Base-by-base conservation (phyloP, 2,797 vertebrate species). In the Scarus forsteni region DNA sequence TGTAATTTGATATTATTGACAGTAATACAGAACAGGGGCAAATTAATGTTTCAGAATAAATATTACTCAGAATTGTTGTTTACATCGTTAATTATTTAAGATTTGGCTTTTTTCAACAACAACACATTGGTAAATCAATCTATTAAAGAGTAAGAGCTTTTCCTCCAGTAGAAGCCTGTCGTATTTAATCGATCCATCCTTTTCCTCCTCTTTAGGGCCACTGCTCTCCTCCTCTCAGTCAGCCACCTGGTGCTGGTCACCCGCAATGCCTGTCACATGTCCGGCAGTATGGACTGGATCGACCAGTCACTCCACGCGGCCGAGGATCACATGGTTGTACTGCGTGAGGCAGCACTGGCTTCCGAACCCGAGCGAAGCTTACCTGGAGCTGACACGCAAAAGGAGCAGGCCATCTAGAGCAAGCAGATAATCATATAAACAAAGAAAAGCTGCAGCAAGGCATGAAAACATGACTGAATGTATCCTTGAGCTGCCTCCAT, bases 181-280 rank as follows among this genome's bases (percentile, higher is more conserved):
- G 11, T 74, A 38, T 38, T 2, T 15, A 36, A 61, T 42, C 6
- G 0, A 15, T 35, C 27, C 61, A 7, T 59, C 42, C 19, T 57
- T 8, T 55, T 62, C 64, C 27, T 73, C 64, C 45, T 61, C 66
- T 46, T 34, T 81, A 99, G 98, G 87, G 97, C 97, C 1, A 96
- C 97, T 0, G 98, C 97, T 5, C 89, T 99, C 61, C 94, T 99
- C 27, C 93, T 99, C 0, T 98, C 98, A 0, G 98, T 99, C 83
- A 98, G 97, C 84, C 98, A 99, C 80, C 91, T 99, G 87, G 97
- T 98, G 66, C 92, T 99, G 93, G 97, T 99, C 88, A 98, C 97
- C 13, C 95, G 97, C 75, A 97, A 97, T 10, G 97, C 97, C 77
- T 99, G 97, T 80, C 97, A 97, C 90, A 95, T 97, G 88, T 95